Conservation (phyloP, 2,797 vertebrate genomes). For the Catostomus latipinnis region DNA sequence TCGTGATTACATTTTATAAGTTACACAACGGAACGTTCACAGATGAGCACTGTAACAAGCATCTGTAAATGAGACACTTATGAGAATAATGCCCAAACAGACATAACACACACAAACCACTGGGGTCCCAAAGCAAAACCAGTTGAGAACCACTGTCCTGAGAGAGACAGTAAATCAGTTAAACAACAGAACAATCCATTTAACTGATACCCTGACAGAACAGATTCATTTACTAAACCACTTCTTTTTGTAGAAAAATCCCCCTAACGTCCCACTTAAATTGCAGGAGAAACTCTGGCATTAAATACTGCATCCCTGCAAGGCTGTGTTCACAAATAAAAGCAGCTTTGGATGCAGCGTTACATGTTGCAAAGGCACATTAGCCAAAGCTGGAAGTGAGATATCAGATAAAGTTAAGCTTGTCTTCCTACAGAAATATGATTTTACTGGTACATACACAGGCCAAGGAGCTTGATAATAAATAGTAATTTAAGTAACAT, state of each 20-base stretch:
- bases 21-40: too few species aligned
- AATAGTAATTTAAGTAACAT: not conserved
- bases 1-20: too few species aligned
- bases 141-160: too few species aligned
- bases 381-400: not conserved
- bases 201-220: constrained; percentile 36
- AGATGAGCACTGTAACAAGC: too few species aligned
- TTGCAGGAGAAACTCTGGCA: not conserved
- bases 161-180: too few species aligned
- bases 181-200: not conserved
- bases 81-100: too few species aligned
- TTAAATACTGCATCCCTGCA: constrained; percentile 1
- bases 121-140: too few species aligned
- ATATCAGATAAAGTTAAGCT: constrained; percentile 15
- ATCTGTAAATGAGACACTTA: too few species aligned
- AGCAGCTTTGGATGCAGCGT: not conserved
- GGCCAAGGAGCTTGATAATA: constrained; percentile 9
- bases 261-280: not conserved
- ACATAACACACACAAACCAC: too few species aligned
- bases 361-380: constrained; percentile 10
- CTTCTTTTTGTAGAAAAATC: not conserved
- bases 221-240: not conserved
- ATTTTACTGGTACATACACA: constrained; percentile 4
- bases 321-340: not conserved
- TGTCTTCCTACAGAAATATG: constrained; percentile 3